phyloP scores from a whole-genome alignment of 2,797 vertebrate species.

The Semotilus atromaculatus region DNA sequence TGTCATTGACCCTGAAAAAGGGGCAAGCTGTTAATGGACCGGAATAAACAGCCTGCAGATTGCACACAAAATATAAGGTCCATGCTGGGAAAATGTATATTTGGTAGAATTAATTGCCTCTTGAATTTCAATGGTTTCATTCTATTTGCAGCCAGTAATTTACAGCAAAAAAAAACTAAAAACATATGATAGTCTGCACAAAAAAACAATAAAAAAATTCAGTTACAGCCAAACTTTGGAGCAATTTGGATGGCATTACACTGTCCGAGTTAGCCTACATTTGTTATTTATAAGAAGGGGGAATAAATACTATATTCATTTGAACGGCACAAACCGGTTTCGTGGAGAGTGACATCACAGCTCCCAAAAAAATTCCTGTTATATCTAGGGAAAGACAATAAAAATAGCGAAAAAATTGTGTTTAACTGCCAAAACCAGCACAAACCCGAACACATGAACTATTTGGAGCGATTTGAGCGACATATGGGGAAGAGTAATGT shows the following conservation, averaged over 20 bases:
- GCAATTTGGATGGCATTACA: too few relatives aligned
- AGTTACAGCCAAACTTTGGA: too few relatives aligned
- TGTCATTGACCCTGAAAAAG: constrained; percentile 26
- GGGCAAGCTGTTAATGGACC: constrained; percentile 5
- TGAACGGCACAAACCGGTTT: neutral
- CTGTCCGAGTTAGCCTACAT: neutral
- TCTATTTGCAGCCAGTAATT: neutral
- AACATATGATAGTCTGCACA: neutral
- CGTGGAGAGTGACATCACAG: too few relatives aligned
- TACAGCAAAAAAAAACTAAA: too few relatives aligned
- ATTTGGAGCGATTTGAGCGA: too few relatives aligned
- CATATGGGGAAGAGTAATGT: neutral
- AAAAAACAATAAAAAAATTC: neutral
- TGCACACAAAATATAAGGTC: neutral
- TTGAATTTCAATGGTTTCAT: neutral
- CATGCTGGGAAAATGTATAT: neutral
- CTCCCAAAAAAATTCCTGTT: neutral
- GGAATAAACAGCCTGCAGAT: constrained; percentile 12
- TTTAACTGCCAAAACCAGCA: neutral
- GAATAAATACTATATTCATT: neutral
- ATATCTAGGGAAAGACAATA: neutral
- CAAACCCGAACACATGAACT: too few relatives aligned
- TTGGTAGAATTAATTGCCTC: neutral
- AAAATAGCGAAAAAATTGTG: neutral
- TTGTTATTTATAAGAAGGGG: neutral